phyloP scores from a whole-genome alignment of 2,113 vertebrate species.

The Bettongia penicillata region DNA sequence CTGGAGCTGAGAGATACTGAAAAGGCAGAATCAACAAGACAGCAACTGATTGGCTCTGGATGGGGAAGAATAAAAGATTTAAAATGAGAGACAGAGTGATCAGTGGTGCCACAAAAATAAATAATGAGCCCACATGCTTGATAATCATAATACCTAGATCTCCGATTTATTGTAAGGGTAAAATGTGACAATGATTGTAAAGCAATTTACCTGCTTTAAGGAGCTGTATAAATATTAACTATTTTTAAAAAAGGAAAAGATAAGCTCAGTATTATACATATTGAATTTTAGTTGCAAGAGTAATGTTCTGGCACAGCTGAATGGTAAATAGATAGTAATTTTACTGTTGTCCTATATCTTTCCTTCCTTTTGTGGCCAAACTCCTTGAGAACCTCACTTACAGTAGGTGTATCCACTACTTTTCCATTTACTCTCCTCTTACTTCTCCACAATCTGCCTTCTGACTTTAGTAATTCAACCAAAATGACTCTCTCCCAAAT shows the following conservation, averaged over 20 bases:
- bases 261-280: not conserved
- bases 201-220: not conserved
- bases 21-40: not conserved
- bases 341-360: not conserved
- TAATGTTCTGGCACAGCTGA: not conserved
- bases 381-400: not conserved
- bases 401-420: not conserved
- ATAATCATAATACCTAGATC: not conserved
- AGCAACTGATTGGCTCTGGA: not conserved
- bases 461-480: not conserved
- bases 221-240: not conserved
- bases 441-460: not conserved
- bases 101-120: constrained; percentile 5
- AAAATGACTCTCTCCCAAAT: not conserved
- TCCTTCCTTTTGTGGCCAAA: not conserved
- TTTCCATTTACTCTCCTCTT: not conserved
- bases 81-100: constrained; percentile 21
- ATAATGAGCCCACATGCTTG: not conserved
- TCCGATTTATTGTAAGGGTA: not conserved
- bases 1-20: not conserved
- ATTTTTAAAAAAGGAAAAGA: not conserved
- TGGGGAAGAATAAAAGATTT: not conserved
- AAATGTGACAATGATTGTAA: not conserved
- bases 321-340: not conserved
- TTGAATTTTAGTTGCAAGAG: not conserved